Percentiles rank a stretch among this genome's conserved stretches.
These are phyloP conservation scores for Arothron firmamentum DNA, from an alignment of 2,113 vertebrate species.

Conservation along the genomic window DNA sequence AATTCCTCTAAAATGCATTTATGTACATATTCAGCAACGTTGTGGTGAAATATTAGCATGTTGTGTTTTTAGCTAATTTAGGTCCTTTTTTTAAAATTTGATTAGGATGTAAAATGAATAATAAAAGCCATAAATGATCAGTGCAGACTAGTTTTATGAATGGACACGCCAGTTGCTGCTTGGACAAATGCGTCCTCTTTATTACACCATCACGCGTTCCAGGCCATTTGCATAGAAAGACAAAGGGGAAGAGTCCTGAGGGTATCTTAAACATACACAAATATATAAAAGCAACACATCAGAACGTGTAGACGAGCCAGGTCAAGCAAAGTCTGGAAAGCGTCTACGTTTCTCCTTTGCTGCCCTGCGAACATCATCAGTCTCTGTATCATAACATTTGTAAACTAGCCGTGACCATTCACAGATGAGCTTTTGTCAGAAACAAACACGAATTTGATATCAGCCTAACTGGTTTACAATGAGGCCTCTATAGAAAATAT, in stretches of 20 bases:
- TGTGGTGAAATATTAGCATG: background rate
- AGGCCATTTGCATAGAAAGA: constrained; percentile 32
- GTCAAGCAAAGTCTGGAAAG: constrained; percentile 1
- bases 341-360: background rate
- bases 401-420: constrained; percentile 34
- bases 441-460: constrained; percentile 27
- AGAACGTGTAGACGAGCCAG: constrained; percentile 13
- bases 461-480: constrained; percentile 6
- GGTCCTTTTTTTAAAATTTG: background rate
- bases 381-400: constrained; percentile 24
- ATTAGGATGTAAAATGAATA: too few relatives aligned
- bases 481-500: constrained; percentile 17
- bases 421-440: constrained; percentile 8
- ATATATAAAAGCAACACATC: constrained; percentile 19
- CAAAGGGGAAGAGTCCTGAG: constrained; percentile 40
- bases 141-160: background rate
- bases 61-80: background rate
- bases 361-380: constrained; percentile 25
- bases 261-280: constrained; percentile 41
- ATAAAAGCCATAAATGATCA: too few relatives aligned
- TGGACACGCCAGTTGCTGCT: constrained; percentile 18
- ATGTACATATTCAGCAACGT: constrained; percentile 8
- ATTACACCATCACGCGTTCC: constrained; percentile 44
- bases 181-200: constrained; percentile 55
- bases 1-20: constrained; percentile 14